phyloP scores from a whole-genome alignment of 2,113 vertebrate species.

The Lepidothrix coronata region DNA sequence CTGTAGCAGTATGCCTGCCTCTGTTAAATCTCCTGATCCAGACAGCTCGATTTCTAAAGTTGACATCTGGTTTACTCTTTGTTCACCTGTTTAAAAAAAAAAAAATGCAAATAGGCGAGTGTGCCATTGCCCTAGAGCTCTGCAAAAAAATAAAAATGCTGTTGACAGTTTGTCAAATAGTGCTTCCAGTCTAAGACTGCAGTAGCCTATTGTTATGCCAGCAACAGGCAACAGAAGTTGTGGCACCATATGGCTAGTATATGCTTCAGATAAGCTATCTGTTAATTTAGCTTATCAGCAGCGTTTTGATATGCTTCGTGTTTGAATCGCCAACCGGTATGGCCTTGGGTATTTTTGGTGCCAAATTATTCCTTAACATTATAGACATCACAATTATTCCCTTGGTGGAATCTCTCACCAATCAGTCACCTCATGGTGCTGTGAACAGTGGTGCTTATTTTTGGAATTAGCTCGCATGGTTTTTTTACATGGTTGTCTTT shows the following conservation, averaged over 20 bases:
- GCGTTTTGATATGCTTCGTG: constrained; percentile 83
- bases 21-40: constrained; percentile 73
- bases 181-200: constrained; percentile 81
- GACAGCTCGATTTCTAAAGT: constrained; percentile 78
- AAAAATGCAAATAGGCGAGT: constrained; percentile 82
- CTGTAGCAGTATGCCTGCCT: constrained; percentile 71
- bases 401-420: constrained; percentile 71
- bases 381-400: constrained; percentile 48
- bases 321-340: constrained; percentile 74
- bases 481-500: not conserved
- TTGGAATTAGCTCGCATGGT: constrained; percentile 21
- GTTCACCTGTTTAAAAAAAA: constrained; percentile 81
- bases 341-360: constrained; percentile 62
- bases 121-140: constrained; percentile 73
- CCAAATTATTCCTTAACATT: constrained; percentile 61
- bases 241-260: constrained; percentile 96
- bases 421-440: constrained; percentile 43
- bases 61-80: constrained; percentile 86
- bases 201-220: constrained; percentile 88
- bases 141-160: constrained; percentile 67
- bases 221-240: constrained; percentile 91
- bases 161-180: constrained; percentile 83
- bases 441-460: constrained; percentile 10
- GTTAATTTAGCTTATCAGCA: constrained; percentile 86
- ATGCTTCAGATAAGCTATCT: constrained; percentile 89